Evolutionary conservation across 2,113 vertebrate genomes (phyloP).

Genomic region (Nycticebus coucang): DNA sequence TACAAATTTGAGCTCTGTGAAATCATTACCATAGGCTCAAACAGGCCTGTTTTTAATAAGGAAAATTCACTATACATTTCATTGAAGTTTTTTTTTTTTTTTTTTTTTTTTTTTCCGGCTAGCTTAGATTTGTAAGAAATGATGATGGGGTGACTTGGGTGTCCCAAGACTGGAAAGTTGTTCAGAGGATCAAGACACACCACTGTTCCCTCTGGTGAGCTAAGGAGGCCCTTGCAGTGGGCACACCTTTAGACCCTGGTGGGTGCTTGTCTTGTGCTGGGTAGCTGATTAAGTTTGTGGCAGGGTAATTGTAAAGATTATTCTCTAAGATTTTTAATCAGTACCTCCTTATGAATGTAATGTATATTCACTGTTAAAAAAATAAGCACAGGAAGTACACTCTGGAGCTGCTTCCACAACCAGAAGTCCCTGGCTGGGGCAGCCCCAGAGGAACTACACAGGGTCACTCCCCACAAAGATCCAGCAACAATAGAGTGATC

Average conservation of each 20-base stretch:
- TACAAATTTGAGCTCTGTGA: background rate
- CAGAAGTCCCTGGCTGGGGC: too few relatives aligned
- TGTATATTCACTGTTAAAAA: too few relatives aligned
- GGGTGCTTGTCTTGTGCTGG: fast-evolving
- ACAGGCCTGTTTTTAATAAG: background rate
- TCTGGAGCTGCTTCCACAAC: too few relatives aligned
- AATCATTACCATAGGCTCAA: fast-evolving
- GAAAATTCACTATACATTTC: background rate
- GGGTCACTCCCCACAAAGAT: too few relatives aligned
- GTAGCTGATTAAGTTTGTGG: fast-evolving
- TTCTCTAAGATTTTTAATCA: background rate
- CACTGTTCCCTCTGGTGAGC: fast-evolving
- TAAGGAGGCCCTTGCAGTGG: fast-evolving
- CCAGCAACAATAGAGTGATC: too few relatives aligned
- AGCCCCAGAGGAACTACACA: too few relatives aligned
- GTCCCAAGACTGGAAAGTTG: fast-evolving
- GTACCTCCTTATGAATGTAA: background rate
- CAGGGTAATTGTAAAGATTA: fast-evolving
- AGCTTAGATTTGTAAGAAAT: background rate
- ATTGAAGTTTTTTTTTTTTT: background rate
- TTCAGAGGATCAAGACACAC: too few relatives aligned
- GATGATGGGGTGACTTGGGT: background rate
- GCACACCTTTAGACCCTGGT: fast-evolving
- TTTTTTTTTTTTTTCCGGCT: too few relatives aligned
- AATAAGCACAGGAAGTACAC: background rate